phyloP scores from a whole-genome alignment of 1,140 invertebrate genomes.

The Drosophila elegans region DNA sequence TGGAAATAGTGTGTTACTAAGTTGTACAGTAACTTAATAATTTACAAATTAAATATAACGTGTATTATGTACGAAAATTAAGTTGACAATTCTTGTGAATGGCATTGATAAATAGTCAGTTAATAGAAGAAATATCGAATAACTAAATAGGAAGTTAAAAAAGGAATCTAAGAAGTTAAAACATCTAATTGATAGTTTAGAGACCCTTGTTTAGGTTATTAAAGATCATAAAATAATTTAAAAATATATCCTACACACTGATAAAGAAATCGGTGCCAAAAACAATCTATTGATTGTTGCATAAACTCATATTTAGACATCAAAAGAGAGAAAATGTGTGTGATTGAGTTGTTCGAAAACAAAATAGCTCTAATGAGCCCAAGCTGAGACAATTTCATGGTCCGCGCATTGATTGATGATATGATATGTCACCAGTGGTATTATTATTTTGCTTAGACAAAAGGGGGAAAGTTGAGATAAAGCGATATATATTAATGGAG shows the following conservation, averaged over 20 bases:
- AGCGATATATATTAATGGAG: not conserved
- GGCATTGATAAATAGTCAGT: too few species aligned
- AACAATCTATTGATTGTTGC: too few species aligned
- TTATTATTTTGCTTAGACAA: constrained; percentile 15
- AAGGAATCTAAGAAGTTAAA: too few species aligned
- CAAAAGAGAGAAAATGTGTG: not conserved
- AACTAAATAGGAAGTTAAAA: too few species aligned
- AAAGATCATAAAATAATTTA: too few species aligned
- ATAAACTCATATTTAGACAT: not conserved
- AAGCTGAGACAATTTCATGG: constrained; percentile 37
- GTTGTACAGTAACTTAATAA: not conserved
- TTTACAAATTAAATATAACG: too few species aligned
- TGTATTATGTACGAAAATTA: too few species aligned
- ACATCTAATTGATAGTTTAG: too few species aligned
- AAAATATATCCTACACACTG: too few species aligned
- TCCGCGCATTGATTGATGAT: constrained; percentile 37
- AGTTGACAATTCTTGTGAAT: too few species aligned
- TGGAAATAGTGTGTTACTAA: not conserved
- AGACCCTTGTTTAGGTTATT: too few species aligned
- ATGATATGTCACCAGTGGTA: constrained; percentile 39
- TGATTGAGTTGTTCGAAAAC: constrained; percentile 28
- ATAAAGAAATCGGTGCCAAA: too few species aligned
- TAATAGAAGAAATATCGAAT: not conserved
- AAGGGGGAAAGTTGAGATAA: constrained; percentile 38
- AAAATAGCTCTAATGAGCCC: constrained; percentile 36